phyloP scores from a whole-genome alignment of 1,140 invertebrate species.

The Drosophila eugracilis region DNA sequence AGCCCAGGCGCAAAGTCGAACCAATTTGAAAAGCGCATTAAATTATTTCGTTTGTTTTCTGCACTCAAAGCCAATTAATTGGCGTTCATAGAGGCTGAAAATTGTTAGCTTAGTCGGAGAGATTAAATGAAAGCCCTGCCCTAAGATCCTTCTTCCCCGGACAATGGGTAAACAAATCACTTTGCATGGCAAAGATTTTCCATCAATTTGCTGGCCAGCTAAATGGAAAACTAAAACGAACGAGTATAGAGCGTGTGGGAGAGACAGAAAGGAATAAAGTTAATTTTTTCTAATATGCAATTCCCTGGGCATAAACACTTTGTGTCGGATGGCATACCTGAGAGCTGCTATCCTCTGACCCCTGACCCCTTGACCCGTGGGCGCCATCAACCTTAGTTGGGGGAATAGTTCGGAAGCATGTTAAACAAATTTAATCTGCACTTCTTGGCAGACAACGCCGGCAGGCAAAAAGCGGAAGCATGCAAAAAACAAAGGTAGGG shows the following conservation, averaged over 20 bases:
- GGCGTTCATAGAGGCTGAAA: slow-evolving; percentile 42
- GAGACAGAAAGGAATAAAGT: slow-evolving; percentile 60
- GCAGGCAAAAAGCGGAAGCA: slow-evolving; percentile 39
- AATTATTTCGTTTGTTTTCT: slow-evolving; percentile 47
- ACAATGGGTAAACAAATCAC: slow-evolving; percentile 61
- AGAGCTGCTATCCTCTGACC: neutral
- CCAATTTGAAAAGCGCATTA: slow-evolving; percentile 43
- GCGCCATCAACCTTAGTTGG: slow-evolving; percentile 46
- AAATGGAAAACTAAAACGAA: slow-evolving; percentile 34
- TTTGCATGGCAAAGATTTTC: slow-evolving; percentile 55
- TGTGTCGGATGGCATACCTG: slow-evolving; percentile 21
- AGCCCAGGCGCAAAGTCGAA: slow-evolving; percentile 27
- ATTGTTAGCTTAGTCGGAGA: slow-evolving; percentile 43
- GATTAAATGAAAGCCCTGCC: slow-evolving; percentile 58
- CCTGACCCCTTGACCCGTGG: slow-evolving; percentile 11
- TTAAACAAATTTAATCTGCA: slow-evolving; percentile 83
- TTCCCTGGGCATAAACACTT: slow-evolving; percentile 61
- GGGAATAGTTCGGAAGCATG: slow-evolving; percentile 65
- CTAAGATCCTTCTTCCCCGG: slow-evolving; percentile 1
- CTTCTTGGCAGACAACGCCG: slow-evolving; percentile 64
- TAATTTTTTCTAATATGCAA: slow-evolving; percentile 81
- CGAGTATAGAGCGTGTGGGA: neutral
- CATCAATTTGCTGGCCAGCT: slow-evolving; percentile 62
- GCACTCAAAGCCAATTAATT: slow-evolving; percentile 29
- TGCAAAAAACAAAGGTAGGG: slow-evolving; percentile 25